These are phyloP conservation scores for Rugalucina vietnamica DNA, from an alignment of 2,888 invertebrate species.

Conservation along the genomic window DNA sequence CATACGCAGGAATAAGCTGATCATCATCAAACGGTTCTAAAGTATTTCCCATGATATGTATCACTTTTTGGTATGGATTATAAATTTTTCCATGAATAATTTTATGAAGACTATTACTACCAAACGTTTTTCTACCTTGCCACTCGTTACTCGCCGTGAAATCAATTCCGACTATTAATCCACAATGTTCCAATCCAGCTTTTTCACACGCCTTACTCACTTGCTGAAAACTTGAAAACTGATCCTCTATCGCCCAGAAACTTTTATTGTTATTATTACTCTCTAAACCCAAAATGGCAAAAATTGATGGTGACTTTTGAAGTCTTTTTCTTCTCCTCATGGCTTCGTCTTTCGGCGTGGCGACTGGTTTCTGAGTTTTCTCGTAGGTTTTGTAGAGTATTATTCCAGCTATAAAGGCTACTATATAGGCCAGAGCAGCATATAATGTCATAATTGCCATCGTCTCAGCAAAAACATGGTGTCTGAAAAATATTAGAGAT, in stretches of 20 bases:
- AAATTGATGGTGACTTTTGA: slow-evolving; percentile 68
- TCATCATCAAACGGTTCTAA: slow-evolving; percentile 81
- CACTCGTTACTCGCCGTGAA: slow-evolving; percentile 86
- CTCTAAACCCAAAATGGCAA: slow-evolving; percentile 73
- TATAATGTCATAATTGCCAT: slow-evolving; percentile 70
- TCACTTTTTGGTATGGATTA: slow-evolving; percentile 85
- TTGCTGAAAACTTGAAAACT: slow-evolving; percentile 82
- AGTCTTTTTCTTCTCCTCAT: slow-evolving; percentile 43
- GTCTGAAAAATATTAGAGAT: too few species aligned
- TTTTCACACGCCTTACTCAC: slow-evolving; percentile 83
- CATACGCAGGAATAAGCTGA: slow-evolving; percentile 80
- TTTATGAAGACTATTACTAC: slow-evolving; percentile 83
- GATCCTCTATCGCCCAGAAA: slow-evolving; percentile 80
- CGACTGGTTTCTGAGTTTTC: slow-evolving; percentile 56
- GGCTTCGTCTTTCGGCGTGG: slow-evolving; percentile 27
- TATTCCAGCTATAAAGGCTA: slow-evolving; percentile 76
- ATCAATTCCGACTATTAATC: slow-evolving; percentile 86
- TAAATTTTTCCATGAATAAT: slow-evolving; percentile 78
- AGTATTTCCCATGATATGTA: slow-evolving; percentile 81
- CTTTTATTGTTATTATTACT: slow-evolving; percentile 53
- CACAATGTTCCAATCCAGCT: slow-evolving; percentile 84
- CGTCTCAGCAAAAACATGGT: too few species aligned
- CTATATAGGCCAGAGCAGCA: slow-evolving; percentile 76
- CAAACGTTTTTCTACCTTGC: slow-evolving; percentile 85
- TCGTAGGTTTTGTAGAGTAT: slow-evolving; percentile 74